These are phyloP conservation scores for Neocloeon triangulifer DNA, from an alignment of 1,140 invertebrate genomes.

Conservation along the genomic window DNA sequence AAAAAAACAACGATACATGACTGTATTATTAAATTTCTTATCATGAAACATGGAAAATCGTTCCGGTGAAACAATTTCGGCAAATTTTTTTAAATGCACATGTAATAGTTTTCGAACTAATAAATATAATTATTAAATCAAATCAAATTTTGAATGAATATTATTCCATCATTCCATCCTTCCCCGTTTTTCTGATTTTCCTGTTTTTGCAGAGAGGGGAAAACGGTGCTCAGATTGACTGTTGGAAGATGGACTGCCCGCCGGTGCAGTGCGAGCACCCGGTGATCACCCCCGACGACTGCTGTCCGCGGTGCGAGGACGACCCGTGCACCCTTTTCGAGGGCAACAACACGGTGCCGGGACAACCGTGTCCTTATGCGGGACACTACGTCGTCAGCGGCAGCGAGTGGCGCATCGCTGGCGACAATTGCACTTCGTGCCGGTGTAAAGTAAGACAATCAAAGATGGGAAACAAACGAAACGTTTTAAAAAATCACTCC, in stretches of 20 bases:
- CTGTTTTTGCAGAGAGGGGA: conserved; percentile 71
- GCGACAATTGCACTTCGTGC: conserved; percentile 47
- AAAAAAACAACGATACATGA: too few relatives aligned
- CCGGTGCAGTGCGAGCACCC: conserved; percentile 39
- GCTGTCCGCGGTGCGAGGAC: conserved; percentile 44
- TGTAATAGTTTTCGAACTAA: too few relatives aligned
- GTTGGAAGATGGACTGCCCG: conserved; percentile 69
- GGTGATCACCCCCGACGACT: conserved; percentile 34
- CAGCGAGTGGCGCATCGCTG: conserved; percentile 29
- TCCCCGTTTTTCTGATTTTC: too few relatives aligned
- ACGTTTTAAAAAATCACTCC: background rate
- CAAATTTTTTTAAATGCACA: too few relatives aligned
- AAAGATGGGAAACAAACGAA: background rate
- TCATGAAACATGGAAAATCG: too few relatives aligned
- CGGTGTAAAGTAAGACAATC: conserved; percentile 44
- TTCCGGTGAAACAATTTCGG: too few relatives aligned
- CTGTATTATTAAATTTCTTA: too few relatives aligned
- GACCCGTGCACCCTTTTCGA: conserved; percentile 20
- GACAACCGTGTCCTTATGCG: conserved; percentile 29
- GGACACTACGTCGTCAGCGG: conserved; percentile 33
- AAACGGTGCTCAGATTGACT: conserved; percentile 59
- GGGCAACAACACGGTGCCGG: conserved; percentile 12
- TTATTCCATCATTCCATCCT: too few relatives aligned
- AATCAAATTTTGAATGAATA: too few relatives aligned
- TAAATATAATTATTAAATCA: too few relatives aligned